Evolutionary conservation across 64 coral and sea anemone genomes (phyloP).

Genomic region (Montipora foliosa): DNA sequence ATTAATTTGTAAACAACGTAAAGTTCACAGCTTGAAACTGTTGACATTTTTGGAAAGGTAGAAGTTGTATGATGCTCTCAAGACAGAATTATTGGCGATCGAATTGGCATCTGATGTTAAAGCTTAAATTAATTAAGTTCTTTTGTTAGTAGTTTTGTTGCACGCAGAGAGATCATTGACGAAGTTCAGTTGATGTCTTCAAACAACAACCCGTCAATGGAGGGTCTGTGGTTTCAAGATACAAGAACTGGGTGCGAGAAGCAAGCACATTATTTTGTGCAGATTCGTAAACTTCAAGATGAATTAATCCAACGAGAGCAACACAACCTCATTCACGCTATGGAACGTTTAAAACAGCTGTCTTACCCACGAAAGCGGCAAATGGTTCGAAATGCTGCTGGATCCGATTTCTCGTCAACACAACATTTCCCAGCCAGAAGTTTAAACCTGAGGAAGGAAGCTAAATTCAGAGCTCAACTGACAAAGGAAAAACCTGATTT

Average conservation of each 20-base stretch:
- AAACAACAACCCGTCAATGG: background rate
- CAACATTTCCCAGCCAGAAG: constrained; percentile 49
- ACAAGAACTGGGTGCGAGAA: constrained; percentile 82
- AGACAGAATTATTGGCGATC: background rate
- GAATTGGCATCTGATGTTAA: background rate
- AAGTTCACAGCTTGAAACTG: background rate
- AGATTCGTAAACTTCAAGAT: constrained; percentile 88
- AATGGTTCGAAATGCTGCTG: constrained; percentile 50
- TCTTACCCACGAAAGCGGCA: constrained; percentile 83
- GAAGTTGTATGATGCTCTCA: background rate
- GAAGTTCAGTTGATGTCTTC: background rate
- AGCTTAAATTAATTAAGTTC: too few species aligned
- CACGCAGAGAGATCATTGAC: too few species aligned
- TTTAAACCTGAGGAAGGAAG: constrained; percentile 50
- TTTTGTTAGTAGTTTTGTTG: too few species aligned
- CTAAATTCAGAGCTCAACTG: background rate
- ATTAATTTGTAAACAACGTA: background rate
- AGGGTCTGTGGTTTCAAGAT: constrained; percentile 94
- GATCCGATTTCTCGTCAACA: background rate
- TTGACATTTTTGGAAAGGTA: background rate
- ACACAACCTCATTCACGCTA: constrained; percentile 91
- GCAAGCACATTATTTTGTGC: constrained; percentile 91
- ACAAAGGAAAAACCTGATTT: constrained; percentile 66
- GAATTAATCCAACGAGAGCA: constrained; percentile 91
- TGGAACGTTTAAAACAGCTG: constrained; percentile 91